Conservation (phyloP, 2,113 vertebrate species). For the Regulus satrapa region DNA sequence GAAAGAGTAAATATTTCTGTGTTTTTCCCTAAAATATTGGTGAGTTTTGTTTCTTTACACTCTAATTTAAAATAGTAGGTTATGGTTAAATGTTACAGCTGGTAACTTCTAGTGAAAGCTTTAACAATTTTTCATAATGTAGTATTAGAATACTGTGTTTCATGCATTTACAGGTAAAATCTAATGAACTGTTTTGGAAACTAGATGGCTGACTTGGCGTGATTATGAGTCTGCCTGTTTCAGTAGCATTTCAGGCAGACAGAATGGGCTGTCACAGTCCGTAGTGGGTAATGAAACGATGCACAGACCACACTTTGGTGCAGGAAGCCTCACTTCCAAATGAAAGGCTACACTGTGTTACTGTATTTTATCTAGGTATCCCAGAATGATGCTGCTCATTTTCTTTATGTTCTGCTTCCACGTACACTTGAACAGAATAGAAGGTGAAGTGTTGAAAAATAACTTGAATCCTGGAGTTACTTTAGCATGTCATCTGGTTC, state of each 20-base stretch:
- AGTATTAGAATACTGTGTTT: background rate
- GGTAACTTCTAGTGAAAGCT: background rate
- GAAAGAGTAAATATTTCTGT: background rate
- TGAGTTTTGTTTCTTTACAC: background rate
- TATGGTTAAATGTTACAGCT: background rate
- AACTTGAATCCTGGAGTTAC: background rate
- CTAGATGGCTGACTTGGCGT: background rate
- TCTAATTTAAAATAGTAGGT: background rate
- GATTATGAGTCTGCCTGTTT: background rate
- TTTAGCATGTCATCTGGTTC: background rate
- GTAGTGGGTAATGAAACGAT: background rate
- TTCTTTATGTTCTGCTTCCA: background rate
- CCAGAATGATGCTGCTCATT: background rate
- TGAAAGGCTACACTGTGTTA: background rate
- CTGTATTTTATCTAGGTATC: background rate
- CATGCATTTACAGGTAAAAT: background rate
- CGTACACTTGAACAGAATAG: background rate
- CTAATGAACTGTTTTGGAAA: background rate
- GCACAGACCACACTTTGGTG: fast-evolving
- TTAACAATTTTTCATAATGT: background rate
- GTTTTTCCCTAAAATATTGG: background rate
- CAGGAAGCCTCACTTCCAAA: background rate
- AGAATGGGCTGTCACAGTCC: background rate
- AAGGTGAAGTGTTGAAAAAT: background rate
- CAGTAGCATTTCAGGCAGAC: background rate